phyloP scores from a whole-genome alignment of 2,113 vertebrate species.

The Corydoras sp. region DNA sequence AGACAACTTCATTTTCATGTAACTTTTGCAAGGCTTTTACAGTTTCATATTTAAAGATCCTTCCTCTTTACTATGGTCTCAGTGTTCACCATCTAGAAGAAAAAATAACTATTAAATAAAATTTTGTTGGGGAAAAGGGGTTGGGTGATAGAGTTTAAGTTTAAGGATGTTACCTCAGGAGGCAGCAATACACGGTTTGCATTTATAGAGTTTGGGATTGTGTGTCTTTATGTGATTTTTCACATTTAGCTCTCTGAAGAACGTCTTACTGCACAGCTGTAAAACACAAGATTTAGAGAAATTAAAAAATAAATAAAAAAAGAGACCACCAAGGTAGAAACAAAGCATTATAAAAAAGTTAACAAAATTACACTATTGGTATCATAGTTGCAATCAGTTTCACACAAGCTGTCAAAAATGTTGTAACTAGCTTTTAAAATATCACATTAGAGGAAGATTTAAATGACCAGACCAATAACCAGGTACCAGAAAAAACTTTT shows the following conservation, averaged over 20 bases:
- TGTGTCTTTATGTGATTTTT: conserved; percentile 71
- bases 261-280: conserved; percentile 73
- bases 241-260: conserved; percentile 71
- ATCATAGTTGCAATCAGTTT: too few species aligned
- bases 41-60: conserved; percentile 50
- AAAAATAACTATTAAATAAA: background rate
- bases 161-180: conserved; percentile 49
- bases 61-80: conserved; percentile 35
- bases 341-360: background rate
- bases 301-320: background rate
- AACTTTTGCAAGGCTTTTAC: conserved; percentile 58
- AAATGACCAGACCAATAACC: too few species aligned
- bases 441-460: too few species aligned
- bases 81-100: conserved; percentile 23
- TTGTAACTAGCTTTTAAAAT: too few species aligned
- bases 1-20: conserved; percentile 55
- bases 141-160: too few species aligned
- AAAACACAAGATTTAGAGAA: background rate
- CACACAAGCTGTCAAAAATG: too few species aligned
- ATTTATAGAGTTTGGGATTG: conserved; percentile 72
- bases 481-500: too few species aligned
- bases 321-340: too few species aligned
- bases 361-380: too few species aligned
- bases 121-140: too few species aligned
- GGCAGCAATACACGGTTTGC: conserved; percentile 62